These are phyloP conservation scores for Hirtodrosophila trivittata DNA, from an alignment of 2,888 invertebrate species.

Conservation along the genomic window DNA sequence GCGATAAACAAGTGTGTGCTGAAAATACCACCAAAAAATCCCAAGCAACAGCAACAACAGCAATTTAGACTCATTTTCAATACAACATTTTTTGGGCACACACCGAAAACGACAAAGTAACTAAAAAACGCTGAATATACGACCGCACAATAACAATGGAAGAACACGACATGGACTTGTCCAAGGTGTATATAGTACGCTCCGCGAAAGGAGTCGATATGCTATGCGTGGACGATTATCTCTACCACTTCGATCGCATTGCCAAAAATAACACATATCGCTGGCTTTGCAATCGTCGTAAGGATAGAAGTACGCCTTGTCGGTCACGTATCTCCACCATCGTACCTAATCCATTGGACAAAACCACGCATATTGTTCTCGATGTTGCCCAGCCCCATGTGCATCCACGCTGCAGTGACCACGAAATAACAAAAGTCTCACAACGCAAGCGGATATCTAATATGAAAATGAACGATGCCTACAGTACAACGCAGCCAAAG, in stretches of 20 bases:
- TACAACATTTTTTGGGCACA: constrained; percentile 70
- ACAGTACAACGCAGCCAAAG: constrained; percentile 63
- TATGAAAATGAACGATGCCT: constrained; percentile 68
- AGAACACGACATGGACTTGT: constrained; percentile 62
- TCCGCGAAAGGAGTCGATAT: constrained; percentile 81
- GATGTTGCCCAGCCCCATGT: constrained; percentile 68
- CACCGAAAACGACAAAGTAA: constrained; percentile 47
- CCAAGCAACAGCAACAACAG: constrained; percentile 49
- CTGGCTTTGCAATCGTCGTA: constrained; percentile 79
- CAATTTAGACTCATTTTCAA: constrained; percentile 58
- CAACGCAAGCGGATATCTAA: constrained; percentile 75
- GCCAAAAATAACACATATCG: constrained; percentile 75
- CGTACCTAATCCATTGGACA: constrained; percentile 60
- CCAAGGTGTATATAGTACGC: constrained; percentile 73
- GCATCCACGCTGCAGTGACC: constrained; percentile 74
- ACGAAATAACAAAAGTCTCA: constrained; percentile 75
- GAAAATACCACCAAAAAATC: constrained; percentile 74
- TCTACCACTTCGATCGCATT: constrained; percentile 79
- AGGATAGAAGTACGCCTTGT: constrained; percentile 73
- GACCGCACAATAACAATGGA: constrained; percentile 53
- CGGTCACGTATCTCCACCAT: constrained; percentile 75
- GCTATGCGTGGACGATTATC: constrained; percentile 77
- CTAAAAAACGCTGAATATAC: constrained; percentile 62
- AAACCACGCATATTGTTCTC: constrained; percentile 65
- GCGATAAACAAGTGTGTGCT: constrained; percentile 30